A percentile compares a stretch with the other conserved stretches of the same genome.
These are phyloP conservation scores for Prosapia bicincta DNA, from an alignment of 2,888 invertebrate genomes.

Conservation along the genomic window DNA sequence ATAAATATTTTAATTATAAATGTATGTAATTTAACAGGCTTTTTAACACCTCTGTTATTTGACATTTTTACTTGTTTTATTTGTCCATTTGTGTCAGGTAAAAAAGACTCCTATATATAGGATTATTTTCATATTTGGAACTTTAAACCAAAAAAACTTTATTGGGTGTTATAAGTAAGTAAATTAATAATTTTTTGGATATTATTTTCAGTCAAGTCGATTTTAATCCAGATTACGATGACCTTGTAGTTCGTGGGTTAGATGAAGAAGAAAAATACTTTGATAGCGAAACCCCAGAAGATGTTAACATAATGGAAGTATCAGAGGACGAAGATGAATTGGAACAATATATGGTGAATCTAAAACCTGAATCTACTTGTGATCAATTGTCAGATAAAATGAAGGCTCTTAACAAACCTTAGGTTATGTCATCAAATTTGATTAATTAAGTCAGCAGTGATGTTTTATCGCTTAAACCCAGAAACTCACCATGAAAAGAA, in stretches of 20 bases:
- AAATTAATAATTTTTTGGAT: conserved; percentile 9
- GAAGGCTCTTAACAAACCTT: conserved; percentile 1
- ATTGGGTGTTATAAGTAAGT: not conserved
- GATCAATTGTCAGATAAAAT: conserved; percentile 11
- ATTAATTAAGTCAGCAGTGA: no score
- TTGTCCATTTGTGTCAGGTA: no score
- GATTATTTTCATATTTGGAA: no score
- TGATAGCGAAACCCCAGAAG: conserved; percentile 73
- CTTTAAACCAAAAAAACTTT: no score
- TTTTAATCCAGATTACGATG: conserved; percentile 75
- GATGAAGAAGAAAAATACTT: conserved; percentile 92
- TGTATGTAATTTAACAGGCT: no score
- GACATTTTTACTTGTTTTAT: no score
- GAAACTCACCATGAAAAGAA: no score
- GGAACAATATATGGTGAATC: conserved; percentile 8
- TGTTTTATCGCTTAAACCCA: no score
- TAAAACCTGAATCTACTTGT: conserved; percentile 15
- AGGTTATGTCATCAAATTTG: no score
- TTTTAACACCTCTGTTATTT: no score
- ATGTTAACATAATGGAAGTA: conserved; percentile 35
- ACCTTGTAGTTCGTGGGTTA: conserved; percentile 63
- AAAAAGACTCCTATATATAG: no score
- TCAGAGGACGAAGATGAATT: conserved; percentile 33
- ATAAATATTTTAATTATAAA: no score
- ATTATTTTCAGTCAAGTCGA: conserved; percentile 61